Evolutionary conservation across 2,797 vertebrate genomes (phyloP).

Genomic region (Anas bahamensis): DNA sequence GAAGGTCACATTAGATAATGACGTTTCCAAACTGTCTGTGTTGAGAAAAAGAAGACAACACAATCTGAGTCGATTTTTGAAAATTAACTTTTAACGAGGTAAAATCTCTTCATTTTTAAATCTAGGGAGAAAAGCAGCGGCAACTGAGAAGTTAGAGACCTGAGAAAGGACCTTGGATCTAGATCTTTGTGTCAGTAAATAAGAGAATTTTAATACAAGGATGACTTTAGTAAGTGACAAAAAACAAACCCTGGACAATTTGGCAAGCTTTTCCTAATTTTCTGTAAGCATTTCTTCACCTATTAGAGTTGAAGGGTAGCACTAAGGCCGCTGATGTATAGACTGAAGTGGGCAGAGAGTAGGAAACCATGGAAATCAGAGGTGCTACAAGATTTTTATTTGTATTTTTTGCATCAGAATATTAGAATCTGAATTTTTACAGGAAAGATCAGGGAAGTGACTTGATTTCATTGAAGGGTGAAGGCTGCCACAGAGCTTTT

Average conservation of each 20-base stretch:
- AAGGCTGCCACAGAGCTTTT: background rate
- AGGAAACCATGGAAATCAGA: background rate
- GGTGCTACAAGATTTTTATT: background rate
- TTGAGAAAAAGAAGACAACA: background rate
- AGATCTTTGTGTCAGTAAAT: background rate
- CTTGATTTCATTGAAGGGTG: background rate
- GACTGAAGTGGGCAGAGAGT: background rate
- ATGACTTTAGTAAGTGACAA: background rate
- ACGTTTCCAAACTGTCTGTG: background rate
- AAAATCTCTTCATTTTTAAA: background rate
- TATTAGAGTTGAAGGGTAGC: background rate
- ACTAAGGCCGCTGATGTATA: accelerated
- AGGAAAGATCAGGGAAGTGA: background rate
- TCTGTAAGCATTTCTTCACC: background rate
- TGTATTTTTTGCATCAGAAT: background rate
- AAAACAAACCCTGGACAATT: background rate
- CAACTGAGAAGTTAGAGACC: background rate
- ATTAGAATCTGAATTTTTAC: background rate
- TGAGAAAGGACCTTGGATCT: background rate
- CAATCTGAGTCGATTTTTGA: background rate
- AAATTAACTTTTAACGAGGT: background rate
- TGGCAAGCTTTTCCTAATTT: background rate
- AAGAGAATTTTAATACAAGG: background rate
- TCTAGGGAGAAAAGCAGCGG: background rate
- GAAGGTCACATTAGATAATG: background rate